Conservation (phyloP, 2,113 vertebrate genomes). For the Ammospiza nelsoni region DNA sequence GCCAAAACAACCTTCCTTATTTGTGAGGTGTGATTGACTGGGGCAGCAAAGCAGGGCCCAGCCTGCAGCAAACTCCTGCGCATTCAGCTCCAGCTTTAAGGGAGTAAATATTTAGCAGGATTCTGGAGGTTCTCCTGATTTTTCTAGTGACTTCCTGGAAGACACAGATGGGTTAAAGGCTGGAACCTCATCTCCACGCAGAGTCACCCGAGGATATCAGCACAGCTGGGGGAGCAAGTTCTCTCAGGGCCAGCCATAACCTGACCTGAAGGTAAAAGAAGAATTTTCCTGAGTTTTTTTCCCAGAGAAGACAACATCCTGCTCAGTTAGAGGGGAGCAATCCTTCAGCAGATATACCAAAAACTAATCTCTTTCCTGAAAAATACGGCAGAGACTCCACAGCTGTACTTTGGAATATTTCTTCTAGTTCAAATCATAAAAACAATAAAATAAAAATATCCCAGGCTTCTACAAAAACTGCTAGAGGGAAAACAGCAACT, state of each 20-base stretch:
- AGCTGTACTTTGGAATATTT: neutral
- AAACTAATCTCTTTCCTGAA: neutral
- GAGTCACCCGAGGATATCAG: neutral
- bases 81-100: neutral
- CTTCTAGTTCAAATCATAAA: neutral
- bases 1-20: neutral
- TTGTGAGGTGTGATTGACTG: neutral
- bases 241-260: neutral
- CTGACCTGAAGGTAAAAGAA: neutral
- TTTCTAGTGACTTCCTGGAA: neutral
- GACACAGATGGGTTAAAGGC: neutral
- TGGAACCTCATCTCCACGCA: neutral
- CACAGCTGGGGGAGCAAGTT: neutral
- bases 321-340: neutral
- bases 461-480: neutral
- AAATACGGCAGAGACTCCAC: neutral
- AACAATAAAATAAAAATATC: neutral
- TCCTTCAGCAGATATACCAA: neutral
- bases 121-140: neutral
- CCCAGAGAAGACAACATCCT: rapidly evolving
- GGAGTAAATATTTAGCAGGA: neutral
- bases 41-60: neutral
- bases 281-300: neutral
- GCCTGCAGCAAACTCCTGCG: neutral
- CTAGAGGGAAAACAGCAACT: neutral